These are phyloP conservation scores for Amorpha juglandis DNA, from an alignment of 2,888 invertebrate genomes.

Conservation along the genomic window DNA sequence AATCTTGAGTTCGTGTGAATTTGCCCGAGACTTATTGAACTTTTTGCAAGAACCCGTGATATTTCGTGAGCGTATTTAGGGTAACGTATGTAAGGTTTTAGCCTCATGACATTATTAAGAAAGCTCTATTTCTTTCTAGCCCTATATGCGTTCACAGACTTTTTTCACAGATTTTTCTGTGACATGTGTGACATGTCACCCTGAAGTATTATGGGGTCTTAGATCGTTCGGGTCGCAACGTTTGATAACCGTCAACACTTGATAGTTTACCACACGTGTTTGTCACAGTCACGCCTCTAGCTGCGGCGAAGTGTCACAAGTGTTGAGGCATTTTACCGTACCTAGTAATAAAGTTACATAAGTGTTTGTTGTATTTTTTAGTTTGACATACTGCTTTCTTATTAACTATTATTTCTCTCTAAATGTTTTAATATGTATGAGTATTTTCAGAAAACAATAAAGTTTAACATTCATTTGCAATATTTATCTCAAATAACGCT, in stretches of 20 bases:
- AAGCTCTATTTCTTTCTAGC: not conserved
- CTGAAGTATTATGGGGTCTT: too few species aligned
- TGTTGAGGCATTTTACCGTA: too few species aligned
- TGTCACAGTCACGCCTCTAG: too few species aligned
- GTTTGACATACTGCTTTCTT: not conserved
- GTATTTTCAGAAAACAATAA: not conserved
- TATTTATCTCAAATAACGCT: not conserved
- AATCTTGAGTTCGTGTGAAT: constrained; percentile 72
- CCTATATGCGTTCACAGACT: too few species aligned
- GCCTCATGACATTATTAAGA: constrained; percentile 12
- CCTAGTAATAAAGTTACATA: not conserved
- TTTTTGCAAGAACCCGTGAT: constrained; percentile 41
- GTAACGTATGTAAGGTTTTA: constrained; percentile 18
- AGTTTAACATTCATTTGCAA: not conserved
- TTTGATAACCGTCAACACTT: too few species aligned
- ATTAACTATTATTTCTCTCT: not conserved
- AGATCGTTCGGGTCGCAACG: too few species aligned
- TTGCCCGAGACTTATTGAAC: constrained; percentile 61
- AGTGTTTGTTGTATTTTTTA: not conserved
- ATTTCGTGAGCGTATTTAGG: constrained; percentile 21
- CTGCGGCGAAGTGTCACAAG: too few species aligned
- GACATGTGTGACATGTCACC: too few species aligned
- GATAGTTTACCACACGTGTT: too few species aligned
- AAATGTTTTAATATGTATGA: not conserved
- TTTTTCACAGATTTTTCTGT: too few species aligned